These are phyloP conservation scores for Piscicola geometra DNA, from an alignment of 2,888 invertebrate genomes.

Conservation along the genomic window DNA sequence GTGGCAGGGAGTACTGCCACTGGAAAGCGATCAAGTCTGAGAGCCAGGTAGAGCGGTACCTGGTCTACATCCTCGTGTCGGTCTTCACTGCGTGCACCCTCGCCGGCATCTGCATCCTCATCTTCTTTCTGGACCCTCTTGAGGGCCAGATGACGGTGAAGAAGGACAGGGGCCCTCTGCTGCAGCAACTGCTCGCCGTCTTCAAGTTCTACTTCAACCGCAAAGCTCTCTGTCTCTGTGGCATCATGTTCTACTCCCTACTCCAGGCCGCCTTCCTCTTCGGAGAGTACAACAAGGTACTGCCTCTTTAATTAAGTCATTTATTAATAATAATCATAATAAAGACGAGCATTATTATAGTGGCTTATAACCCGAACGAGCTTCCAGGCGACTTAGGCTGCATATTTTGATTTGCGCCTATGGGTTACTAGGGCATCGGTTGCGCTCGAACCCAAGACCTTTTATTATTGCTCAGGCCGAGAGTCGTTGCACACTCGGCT, in stretches of 20 bases:
- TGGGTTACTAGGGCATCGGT: too few relatives aligned
- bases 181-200: constrained; percentile 45
- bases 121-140: constrained; percentile 48
- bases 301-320: neutral
- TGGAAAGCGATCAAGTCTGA: constrained; percentile 32
- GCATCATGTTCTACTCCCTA: constrained; percentile 49
- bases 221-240: constrained; percentile 47
- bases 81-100: constrained; percentile 47
- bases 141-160: constrained; percentile 42
- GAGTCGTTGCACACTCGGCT: too few relatives aligned
- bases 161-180: constrained; percentile 37
- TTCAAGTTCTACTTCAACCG: constrained; percentile 46
- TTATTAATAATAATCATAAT: neutral
- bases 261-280: constrained; percentile 50
- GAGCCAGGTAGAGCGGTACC: constrained; percentile 26
- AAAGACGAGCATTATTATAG: neutral
- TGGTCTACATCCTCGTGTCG: constrained; percentile 47
- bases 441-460: too few relatives aligned
- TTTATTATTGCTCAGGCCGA: too few relatives aligned
- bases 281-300: constrained; percentile 53
- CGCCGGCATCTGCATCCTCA: constrained; percentile 46
- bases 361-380: neutral
- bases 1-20: constrained; percentile 48
- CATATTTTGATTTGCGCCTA: too few relatives aligned
- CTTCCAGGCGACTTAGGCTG: too few relatives aligned